Percentiles rank a stretch among this genome's conserved stretches.
These are phyloP conservation scores for Balaenoptera acutorostrata DNA, from an alignment of 2,113 vertebrate genomes.

Conservation along the genomic window DNA sequence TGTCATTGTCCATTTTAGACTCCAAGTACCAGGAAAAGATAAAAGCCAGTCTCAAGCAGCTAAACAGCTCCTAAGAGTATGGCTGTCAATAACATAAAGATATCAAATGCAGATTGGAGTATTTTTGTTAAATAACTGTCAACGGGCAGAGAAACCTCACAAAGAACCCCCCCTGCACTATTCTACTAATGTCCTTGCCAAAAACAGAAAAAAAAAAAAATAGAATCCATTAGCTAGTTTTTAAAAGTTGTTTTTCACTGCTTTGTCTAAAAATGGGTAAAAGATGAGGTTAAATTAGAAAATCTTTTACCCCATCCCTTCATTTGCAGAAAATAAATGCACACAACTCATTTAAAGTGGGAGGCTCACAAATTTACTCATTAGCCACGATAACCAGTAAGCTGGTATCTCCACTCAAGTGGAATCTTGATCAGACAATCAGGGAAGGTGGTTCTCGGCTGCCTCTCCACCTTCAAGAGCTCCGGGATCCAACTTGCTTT, in stretches of 20 bases:
- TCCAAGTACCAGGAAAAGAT: conserved; percentile 50
- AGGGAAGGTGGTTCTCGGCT: conserved; percentile 29
- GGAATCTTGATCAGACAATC: conserved; percentile 71
- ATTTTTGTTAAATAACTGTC: conserved; percentile 48
- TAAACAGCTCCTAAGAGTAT: conserved; percentile 29
- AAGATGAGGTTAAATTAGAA: conserved; percentile 43
- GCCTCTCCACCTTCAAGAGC: conserved; percentile 54
- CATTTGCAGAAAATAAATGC: conserved; percentile 22
- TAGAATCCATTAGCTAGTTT: not conserved
- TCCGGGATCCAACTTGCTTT: conserved; percentile 48
- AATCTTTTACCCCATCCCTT: conserved; percentile 12
- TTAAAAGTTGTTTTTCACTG: conserved; percentile 9
- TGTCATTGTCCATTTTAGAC: conserved; percentile 67
- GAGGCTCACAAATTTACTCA: conserved; percentile 55
- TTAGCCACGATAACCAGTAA: conserved; percentile 46
- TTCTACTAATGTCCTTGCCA: not conserved
- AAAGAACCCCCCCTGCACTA: not conserved
- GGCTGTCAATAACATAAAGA: conserved; percentile 54
- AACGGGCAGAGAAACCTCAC: not conserved
- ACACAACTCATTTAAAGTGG: conserved; percentile 26
- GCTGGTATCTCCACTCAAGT: conserved; percentile 30
- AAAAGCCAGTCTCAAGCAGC: conserved; percentile 47
- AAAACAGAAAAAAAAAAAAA: not conserved
- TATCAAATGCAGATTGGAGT: conserved; percentile 45
- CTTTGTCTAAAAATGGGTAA: conserved; percentile 57